Conservation (phyloP, 1,140 invertebrate genomes). For the Drosophila pectinifera region DNA sequence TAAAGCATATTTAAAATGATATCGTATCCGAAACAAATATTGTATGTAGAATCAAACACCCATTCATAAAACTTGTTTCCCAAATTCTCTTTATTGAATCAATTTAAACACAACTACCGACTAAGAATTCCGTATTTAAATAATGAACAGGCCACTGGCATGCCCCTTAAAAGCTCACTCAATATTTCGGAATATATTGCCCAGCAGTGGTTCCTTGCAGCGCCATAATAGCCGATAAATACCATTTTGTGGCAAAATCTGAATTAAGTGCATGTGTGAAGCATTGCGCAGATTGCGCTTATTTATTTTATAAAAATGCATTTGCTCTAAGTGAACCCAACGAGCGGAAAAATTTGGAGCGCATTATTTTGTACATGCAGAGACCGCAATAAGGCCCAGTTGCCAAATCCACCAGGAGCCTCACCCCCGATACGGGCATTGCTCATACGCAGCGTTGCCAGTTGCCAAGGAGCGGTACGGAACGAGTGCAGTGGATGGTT, state of each 20-base stretch:
- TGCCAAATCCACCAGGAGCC: constrained; percentile 36
- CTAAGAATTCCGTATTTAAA: background rate
- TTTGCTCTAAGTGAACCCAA: constrained; percentile 71
- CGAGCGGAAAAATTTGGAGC: constrained; percentile 56
- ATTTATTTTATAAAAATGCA: constrained; percentile 23
- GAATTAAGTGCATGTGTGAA: constrained; percentile 32
- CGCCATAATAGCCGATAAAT: constrained; percentile 25
- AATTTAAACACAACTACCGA: background rate
- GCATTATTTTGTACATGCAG: constrained; percentile 73
- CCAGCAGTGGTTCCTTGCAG: background rate
- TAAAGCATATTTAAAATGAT: background rate
- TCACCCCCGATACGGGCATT: constrained; percentile 30
- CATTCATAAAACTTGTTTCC: background rate
- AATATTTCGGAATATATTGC: constrained; percentile 8
- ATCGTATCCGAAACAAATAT: background rate
- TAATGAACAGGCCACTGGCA: background rate
- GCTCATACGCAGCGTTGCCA: constrained; percentile 72
- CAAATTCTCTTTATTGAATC: no score
- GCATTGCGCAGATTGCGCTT: constrained; percentile 40
- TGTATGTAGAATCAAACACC: background rate
- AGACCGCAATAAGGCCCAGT: constrained; percentile 14
- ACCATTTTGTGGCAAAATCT: constrained; percentile 56
- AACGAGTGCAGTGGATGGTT: constrained; percentile 17
- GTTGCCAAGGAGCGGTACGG: constrained; percentile 7
- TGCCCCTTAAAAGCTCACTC: background rate